Evolutionary conservation across 2,888 invertebrate species (phyloP).

Genomic region (Hirudinaria manillensis): DNA sequence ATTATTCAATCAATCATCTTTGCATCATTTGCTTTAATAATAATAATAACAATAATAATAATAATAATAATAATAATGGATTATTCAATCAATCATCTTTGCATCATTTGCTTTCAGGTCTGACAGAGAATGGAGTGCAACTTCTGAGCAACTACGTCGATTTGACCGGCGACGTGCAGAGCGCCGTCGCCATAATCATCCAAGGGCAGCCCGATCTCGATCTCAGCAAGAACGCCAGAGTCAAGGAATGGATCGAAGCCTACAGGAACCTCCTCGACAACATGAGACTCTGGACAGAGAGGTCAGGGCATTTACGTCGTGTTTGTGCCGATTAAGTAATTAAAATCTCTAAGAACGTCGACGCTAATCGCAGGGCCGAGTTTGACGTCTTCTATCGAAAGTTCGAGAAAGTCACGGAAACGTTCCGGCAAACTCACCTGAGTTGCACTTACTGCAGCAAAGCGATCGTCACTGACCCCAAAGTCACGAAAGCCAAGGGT

Average conservation of each 20-base stretch:
- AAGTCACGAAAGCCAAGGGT: slow-evolving; percentile 40
- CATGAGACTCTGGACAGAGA: slow-evolving; percentile 75
- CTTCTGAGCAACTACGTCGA: slow-evolving; percentile 82
- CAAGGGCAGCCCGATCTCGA: slow-evolving; percentile 2
- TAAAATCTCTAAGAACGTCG: too few relatives aligned
- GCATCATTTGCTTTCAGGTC: slow-evolving; percentile 41
- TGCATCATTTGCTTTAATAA: neutral
- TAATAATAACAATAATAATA: neutral
- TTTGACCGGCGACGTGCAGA: slow-evolving; percentile 80
- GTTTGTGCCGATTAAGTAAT: neutral
- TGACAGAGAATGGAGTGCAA: slow-evolving; percentile 58
- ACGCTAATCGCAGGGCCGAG: slow-evolving; percentile 63
- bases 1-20: neutral
- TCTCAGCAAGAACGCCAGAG: neutral
- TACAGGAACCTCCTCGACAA: slow-evolving; percentile 66
- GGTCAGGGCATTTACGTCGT: slow-evolving; percentile 42
- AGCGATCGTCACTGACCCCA: slow-evolving; percentile 40
- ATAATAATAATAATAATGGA: neutral
- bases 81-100: neutral
- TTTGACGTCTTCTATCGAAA: slow-evolving; percentile 72
- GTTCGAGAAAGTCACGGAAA: slow-evolving; percentile 18
- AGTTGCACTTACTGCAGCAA: slow-evolving; percentile 93
- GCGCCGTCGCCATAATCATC: slow-evolving; percentile 58
- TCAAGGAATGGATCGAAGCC: slow-evolving; percentile 7
- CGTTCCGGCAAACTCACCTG: slow-evolving; percentile 63